These are phyloP conservation scores for Apoderus coryli DNA, from an alignment of 2,888 invertebrate species.

Conservation along the genomic window DNA sequence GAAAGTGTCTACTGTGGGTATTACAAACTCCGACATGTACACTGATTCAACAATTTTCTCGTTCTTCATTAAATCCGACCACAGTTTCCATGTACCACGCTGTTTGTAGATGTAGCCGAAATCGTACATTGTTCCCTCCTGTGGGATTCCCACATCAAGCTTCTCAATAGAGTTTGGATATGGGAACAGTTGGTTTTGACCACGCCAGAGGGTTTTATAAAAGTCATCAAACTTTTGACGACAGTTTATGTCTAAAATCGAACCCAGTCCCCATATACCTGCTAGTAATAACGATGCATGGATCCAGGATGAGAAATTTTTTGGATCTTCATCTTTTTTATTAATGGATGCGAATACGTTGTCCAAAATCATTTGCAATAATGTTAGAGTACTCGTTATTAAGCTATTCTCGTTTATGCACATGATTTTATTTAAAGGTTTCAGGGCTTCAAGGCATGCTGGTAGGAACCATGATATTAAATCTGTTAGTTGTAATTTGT, in stretches of 20 bases:
- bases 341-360: constrained; percentile 23
- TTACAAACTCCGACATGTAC: constrained; percentile 30
- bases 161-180: constrained; percentile 37
- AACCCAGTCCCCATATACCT: constrained; percentile 69
- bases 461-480: constrained; percentile 42
- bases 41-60: constrained; percentile 34
- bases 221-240: constrained; percentile 29
- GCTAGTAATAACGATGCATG: constrained; percentile 39
- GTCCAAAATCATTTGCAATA: constrained; percentile 28
- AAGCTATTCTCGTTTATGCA: constrained; percentile 29
- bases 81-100: constrained; percentile 42
- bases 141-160: constrained; percentile 40
- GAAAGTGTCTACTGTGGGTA: constrained; percentile 44
- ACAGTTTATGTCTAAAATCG: constrained; percentile 36
- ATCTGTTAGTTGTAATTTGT: constrained; percentile 23
- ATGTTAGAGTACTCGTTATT: constrained; percentile 26
- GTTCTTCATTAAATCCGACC: constrained; percentile 38
- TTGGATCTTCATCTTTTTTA: constrained; percentile 28
- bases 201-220: constrained; percentile 29
- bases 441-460: constrained; percentile 38
- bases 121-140: constrained; percentile 42
- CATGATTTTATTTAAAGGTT: constrained; percentile 31
- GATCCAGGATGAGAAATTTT: constrained; percentile 35
- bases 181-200: constrained; percentile 30
- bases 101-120: constrained; percentile 43